Base-by-base conservation (phyloP, 2,113 vertebrate species). In the Chloebia gouldiae region DNA sequence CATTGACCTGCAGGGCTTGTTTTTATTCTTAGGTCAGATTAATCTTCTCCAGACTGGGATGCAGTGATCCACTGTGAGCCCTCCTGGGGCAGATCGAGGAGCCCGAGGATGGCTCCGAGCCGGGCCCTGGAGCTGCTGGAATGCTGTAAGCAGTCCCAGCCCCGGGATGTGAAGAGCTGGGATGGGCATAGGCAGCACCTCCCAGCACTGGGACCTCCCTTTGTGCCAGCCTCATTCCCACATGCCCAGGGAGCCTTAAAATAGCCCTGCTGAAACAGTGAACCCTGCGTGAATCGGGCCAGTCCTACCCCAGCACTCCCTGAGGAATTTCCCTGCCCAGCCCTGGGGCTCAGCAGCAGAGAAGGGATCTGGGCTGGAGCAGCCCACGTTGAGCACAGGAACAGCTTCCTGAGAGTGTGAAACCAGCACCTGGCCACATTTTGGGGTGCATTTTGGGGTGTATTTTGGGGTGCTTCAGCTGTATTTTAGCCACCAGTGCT, bases 101-200 rank as follows among this genome's bases (percentile, higher is more conserved):
- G 44, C 77, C 64, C 0, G 0, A 59, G 56, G 54, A n/a, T 2
- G 3, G 69, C 47, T 83, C 60, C 51, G 57, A 0, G 0, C 17
- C 0, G 3, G 30, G 47, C 27, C 13, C 68, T 53, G 87, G 59
- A 80, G 77, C n/a, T 77, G 23, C 64, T 89, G 92, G 87, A 63
- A 49, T 37, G 56, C 47, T 30, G 50, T 0, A 6, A 30, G 13
- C 0, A 0, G 14, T 64, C 39, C 91, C 45, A 80, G 49, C 11
- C 35, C 3, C 0, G 1, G 17, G 57, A 28, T 68, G 73, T 9
- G 50, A 15, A 8, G 5, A 0, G 24, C 40, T 2, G 6, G 77
- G 53, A 63, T 0, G 56, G 76, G 63, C 13, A 33, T n/a, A 30
- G 59, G 57, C 65, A 81, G 57, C 65, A 47, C 77, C 72, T 39